These are phyloP conservation scores for Perca flavescens DNA, from an alignment of 2,113 vertebrate genomes.

Conservation along the genomic window DNA sequence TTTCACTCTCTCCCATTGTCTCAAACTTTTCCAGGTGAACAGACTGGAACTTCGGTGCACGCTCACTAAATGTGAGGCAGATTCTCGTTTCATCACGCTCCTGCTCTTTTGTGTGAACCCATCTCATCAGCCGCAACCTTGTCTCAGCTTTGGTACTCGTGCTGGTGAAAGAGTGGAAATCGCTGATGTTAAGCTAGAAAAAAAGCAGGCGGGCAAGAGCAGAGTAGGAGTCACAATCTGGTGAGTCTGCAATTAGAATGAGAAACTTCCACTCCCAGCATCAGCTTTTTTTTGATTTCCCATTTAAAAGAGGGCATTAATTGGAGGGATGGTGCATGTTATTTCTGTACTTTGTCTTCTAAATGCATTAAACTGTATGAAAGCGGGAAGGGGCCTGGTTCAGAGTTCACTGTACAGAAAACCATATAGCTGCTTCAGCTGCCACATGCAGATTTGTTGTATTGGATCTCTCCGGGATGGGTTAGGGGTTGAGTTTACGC, in stretches of 20 bases:
- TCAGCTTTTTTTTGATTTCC: constrained; percentile 17
- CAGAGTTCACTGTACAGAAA: not conserved
- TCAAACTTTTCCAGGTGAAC: constrained; percentile 58
- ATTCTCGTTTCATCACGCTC: constrained; percentile 22
- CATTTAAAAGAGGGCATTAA: constrained; percentile 13
- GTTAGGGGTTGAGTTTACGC: constrained; percentile 54
- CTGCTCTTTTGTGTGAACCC: constrained; percentile 41
- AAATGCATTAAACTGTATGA: constrained; percentile 5
- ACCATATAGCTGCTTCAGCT: constrained; percentile 3
- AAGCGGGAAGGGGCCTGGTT: not conserved
- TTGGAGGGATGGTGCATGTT: not conserved
- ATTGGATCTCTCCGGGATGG: constrained; percentile 36
- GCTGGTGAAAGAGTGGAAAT: constrained; percentile 42
- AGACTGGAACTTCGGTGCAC: constrained; percentile 19
- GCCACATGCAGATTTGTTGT: constrained; percentile 48
- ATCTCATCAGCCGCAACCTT: constrained; percentile 52
- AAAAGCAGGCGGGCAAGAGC: constrained; percentile 5
- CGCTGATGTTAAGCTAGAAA: constrained; percentile 26
- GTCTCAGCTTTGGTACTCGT: constrained; percentile 51
- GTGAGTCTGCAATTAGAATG: constrained; percentile 20
- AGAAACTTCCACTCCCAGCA: not conserved
- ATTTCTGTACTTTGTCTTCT: constrained; percentile 9
- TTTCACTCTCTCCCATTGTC: constrained; percentile 4
- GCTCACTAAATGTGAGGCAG: constrained; percentile 21
- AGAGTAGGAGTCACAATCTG: constrained; percentile 11